These are phyloP conservation scores for Romanogobio albipinnatus DNA, from an alignment of 2,113 vertebrate species.

Conservation along the genomic window DNA sequence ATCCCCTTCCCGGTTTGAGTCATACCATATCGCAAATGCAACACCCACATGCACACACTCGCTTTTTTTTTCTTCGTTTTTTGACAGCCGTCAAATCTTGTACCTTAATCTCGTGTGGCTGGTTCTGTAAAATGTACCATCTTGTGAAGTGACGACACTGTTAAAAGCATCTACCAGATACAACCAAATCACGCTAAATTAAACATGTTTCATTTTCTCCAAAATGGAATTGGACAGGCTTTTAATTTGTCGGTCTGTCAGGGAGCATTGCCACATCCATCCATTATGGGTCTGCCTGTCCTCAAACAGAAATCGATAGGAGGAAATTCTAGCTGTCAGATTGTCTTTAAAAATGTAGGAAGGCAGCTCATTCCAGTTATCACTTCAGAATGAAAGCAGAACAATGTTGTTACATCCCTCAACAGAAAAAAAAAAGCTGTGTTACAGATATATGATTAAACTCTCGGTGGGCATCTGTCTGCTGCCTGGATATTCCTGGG, in stretches of 20 bases:
- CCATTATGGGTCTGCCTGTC: constrained; percentile 31
- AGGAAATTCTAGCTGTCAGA: constrained; percentile 37
- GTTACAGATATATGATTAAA: constrained; percentile 35
- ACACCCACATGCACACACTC: not conserved
- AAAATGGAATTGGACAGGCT: constrained; percentile 32
- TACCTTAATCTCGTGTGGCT: constrained; percentile 41
- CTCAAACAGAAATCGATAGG: constrained; percentile 44
- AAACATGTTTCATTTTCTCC: constrained; percentile 32
- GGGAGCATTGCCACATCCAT: constrained; percentile 29
- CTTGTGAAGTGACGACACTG: not conserved
- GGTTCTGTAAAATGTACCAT: constrained; percentile 20
- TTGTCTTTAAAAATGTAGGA: constrained; percentile 50
- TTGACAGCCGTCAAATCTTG: not conserved
- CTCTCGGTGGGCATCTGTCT: constrained; percentile 16
- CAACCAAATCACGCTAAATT: constrained; percentile 23
- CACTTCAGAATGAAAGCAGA: constrained; percentile 28
- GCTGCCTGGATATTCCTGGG: constrained; percentile 32
- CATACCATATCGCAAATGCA: constrained; percentile 3
- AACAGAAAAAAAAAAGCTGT: not conserved
- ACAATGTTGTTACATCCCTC: constrained; percentile 56
- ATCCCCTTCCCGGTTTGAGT: constrained; percentile 25
- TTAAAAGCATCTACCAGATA: constrained; percentile 1
- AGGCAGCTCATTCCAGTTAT: constrained; percentile 23
- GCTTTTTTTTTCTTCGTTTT: not conserved
- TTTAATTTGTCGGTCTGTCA: constrained; percentile 47